Base-by-base conservation (phyloP, 2,888 invertebrate genomes). In the Athripsodes cinereus region DNA sequence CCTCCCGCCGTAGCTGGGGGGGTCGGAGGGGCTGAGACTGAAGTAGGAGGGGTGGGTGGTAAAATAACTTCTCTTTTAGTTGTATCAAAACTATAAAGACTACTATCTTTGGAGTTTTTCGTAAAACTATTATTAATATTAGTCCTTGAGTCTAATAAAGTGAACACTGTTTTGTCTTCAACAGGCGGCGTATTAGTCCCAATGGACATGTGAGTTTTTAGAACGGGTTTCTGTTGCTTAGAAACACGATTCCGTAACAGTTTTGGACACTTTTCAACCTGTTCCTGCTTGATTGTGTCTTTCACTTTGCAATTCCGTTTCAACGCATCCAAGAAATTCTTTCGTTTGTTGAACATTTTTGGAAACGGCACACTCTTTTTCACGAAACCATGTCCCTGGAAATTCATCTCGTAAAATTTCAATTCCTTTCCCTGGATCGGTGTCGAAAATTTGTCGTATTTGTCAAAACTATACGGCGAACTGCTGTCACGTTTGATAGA, bases 31-130 rank as follows among this genome's bases (percentile, higher is more conserved):
- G 80, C 79, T 5, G 82, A 82, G 11, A 81, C 79, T 1, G 82
- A 82, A 18, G 82, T 81, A 20, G 86, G 81, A 2, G 86, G 84
- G 16, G 85, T 84, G 44, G 83, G 80, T 51, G 83, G 85, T 66
- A 85, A 74, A 59, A 81, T 80, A 8, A 71, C 69, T 66, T 78
- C 77, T 18, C 68, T 71, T 66, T 77, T 79, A 40, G 69, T 67
- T 10, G 50, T 55, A 66, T 78, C 78, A 13, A 8, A 40, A 40
- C 40, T 40, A 62, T 75, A 78, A 8, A 35, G 18, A 53, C 47
- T 55, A 19, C 48, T 49, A 35, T 63, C 61, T 60, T 63, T 63
- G 51, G 61, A 61, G 16, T 16, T 40, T 13, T 16, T 40, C 40
- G 13, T 5, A 8, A 31, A 26, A 51, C 54, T 21, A 13, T 2